Base-by-base conservation (phyloP, 2,113 vertebrate genomes). In the Odontesthes bonariensis region DNA sequence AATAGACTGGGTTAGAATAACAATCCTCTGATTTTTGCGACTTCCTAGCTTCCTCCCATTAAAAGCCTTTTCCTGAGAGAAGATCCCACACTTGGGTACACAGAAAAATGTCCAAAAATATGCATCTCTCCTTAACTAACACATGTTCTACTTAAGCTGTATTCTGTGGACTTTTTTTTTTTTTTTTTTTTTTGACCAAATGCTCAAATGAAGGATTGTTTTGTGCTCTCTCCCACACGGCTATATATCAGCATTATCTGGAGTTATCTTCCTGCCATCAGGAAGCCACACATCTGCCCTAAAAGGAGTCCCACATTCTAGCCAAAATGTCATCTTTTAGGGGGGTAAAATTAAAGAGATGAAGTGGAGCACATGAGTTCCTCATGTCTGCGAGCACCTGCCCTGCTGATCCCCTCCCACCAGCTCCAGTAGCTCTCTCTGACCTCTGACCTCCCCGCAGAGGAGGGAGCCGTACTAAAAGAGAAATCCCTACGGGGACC, bases 21-120 rank as follows among this genome's bases (percentile, higher is more conserved):
- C 87, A 67, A 74, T 61, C n/a, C 82, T 84, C 70, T 69, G 71
- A 86, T 78, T 87, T n/a, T 55, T 63, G 69, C 1, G 73, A 81
- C 83, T 80, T 78, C 57, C 22, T 27, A 65, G 70, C 70, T 74
- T 54, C 32, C 58, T 75, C 64, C 83, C 70, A 61, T 85, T 86
- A 88, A 81, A 65, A 72, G 78, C 19, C 27, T 51, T 83, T 75
- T 75, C 83, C 56, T 55, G 65, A 75, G 82, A 81, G 74, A 82
- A 71, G 35, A 64, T 83, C 79, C 75, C 56, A 55, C 82, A 52
- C 60, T 68, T 67, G 57, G 80, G 79, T 86, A 76, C 77, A 86
- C 83, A 84, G 75, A 88, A 38, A 88, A 77, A 82, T 68, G 38
- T 73, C 80, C 82, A 79, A 54, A 91, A 88, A 84, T 87, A 83